These are phyloP conservation scores for Axis porcinus DNA, from an alignment of 2,113 vertebrate species.

Conservation along the genomic window DNA sequence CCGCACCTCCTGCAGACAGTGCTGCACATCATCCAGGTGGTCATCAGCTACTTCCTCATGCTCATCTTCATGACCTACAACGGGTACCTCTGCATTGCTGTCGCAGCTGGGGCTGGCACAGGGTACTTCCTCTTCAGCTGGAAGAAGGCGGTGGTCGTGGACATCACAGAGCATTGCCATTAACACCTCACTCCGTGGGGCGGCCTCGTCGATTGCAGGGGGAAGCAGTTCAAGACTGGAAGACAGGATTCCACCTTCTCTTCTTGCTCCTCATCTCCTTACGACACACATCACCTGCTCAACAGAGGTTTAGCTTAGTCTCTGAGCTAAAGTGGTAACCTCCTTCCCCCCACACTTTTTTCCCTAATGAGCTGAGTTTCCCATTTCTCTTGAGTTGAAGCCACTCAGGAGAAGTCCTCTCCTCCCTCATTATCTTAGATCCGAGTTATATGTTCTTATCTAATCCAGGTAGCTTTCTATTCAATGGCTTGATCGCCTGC, in stretches of 20 bases:
- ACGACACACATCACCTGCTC: not conserved
- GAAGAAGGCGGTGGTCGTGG: slow-evolving; percentile 97
- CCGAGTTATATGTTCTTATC: not conserved
- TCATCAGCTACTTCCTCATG: slow-evolving; percentile 98
- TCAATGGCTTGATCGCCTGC: slow-evolving; percentile 25
- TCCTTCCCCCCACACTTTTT: not conserved
- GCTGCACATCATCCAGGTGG: slow-evolving; percentile 94
- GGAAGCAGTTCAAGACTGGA: slow-evolving; percentile 51
- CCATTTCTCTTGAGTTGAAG: slow-evolving; percentile 36
- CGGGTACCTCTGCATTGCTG: slow-evolving; percentile 95
- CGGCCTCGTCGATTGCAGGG: slow-evolving; percentile 44
- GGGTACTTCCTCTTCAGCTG: slow-evolving; percentile 99
- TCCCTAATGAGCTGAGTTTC: slow-evolving; percentile 45
- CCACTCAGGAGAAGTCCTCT: not conserved
- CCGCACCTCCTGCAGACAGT: slow-evolving; percentile 93
- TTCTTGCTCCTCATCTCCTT: slow-evolving; percentile 56
- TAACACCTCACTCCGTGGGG: slow-evolving; percentile 62
- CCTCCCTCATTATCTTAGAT: slow-evolving; percentile 2
- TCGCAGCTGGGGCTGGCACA: slow-evolving; percentile 89
- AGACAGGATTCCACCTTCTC: slow-evolving; percentile 43
- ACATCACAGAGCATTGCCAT: slow-evolving; percentile 99
- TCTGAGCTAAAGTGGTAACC: slow-evolving; percentile 32
- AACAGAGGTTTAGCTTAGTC: slow-evolving; percentile 49
- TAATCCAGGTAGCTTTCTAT: slow-evolving; percentile 46
- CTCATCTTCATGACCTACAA: slow-evolving; percentile 99